Conservation (phyloP, 2,888 invertebrate species). For the Fabriciana adippe region DNA sequence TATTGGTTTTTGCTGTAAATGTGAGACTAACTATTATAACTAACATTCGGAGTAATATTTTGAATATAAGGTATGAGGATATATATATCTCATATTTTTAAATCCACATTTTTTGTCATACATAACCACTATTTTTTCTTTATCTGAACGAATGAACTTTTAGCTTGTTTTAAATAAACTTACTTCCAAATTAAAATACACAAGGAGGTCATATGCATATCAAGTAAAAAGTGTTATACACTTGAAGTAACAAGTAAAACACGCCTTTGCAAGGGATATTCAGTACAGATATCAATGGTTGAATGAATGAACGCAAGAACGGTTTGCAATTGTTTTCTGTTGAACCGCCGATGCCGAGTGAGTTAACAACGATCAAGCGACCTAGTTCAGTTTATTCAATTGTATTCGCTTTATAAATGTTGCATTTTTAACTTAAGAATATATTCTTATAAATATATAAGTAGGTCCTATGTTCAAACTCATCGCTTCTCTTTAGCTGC, state of each 20-base stretch:
- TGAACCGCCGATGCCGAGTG: conserved; percentile 33
- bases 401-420: conserved; percentile 35
- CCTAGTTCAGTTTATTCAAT: conserved; percentile 37
- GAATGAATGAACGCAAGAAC: conserved; percentile 38
- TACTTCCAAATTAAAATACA: not conserved
- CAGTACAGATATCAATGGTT: conserved; percentile 38
- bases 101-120: no score
- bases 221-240: not conserved
- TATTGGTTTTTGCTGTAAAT: no score
- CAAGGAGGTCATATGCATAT: not conserved
- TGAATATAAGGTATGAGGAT: no score
- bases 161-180: no score
- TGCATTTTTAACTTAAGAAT: conserved; percentile 13
- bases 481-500: not conserved
- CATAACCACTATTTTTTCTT: no score
- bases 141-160: no score
- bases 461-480: not conserved
- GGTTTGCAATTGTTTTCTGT: conserved; percentile 40
- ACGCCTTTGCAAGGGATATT: not conserved
- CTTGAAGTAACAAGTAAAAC: conserved; percentile 1
- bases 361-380: conserved; percentile 36
- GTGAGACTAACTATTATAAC: no score
- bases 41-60: no score
- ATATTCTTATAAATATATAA: not conserved
- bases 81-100: no score